Evolutionary conservation across 2,113 vertebrate genomes (phyloP).

Genomic region (Dasypus novemcinctus): DNA sequence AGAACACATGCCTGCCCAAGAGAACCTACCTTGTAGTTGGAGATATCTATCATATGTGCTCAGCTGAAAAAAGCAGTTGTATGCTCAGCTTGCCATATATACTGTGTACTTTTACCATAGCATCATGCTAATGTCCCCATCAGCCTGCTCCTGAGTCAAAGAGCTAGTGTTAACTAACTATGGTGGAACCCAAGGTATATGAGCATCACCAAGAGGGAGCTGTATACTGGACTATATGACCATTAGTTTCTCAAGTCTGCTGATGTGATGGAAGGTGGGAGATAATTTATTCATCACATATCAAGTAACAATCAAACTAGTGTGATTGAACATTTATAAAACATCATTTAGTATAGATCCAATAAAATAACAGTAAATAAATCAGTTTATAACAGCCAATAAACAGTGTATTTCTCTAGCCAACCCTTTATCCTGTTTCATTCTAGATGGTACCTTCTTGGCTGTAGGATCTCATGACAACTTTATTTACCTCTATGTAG

Average conservation of each 20-base stretch:
- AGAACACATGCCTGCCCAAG: background rate
- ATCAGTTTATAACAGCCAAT: background rate
- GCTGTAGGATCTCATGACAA: slow-evolving; percentile 99
- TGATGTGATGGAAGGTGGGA: background rate
- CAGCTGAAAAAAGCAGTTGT: background rate
- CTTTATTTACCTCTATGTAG: slow-evolving; percentile 98
- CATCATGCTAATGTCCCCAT: background rate
- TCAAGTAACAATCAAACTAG: slow-evolving; percentile 15
- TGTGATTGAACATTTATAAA: slow-evolving; percentile 33
- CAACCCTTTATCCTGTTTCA: slow-evolving; percentile 56
- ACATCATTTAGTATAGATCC: background rate
- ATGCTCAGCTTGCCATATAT: background rate
- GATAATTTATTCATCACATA: background rate
- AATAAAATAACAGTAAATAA: background rate
- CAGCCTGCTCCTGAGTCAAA: background rate
- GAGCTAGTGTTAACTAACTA: background rate
- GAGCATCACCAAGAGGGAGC: background rate
- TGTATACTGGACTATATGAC: background rate
- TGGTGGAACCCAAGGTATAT: background rate
- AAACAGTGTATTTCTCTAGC: background rate
- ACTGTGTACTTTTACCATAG: background rate
- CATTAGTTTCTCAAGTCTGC: background rate
- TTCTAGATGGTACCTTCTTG: slow-evolving; percentile 93
- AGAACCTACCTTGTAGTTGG: background rate
- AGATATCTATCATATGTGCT: background rate